phyloP scores from a whole-genome alignment of 2,113 vertebrate genomes.

The Leptobrachium ailaonicum region DNA sequence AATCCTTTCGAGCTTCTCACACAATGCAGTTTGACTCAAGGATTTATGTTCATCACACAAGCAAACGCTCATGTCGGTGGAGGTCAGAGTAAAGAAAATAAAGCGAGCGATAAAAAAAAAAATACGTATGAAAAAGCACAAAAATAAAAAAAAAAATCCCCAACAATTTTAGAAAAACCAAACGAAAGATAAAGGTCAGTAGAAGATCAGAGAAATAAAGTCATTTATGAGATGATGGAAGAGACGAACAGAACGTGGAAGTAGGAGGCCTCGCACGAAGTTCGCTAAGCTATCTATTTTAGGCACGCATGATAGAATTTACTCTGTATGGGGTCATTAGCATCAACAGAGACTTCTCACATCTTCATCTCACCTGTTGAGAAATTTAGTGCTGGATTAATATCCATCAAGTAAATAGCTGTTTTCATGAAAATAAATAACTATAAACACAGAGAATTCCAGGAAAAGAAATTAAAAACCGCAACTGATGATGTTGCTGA shows the following conservation, averaged over 20 bases:
- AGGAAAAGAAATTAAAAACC: conserved; percentile 58
- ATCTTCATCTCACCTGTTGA: conserved; percentile 55
- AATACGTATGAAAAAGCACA: background rate
- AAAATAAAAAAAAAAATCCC: background rate
- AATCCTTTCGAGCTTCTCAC: too few species aligned
- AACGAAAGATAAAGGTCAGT: background rate
- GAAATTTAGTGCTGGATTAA: conserved; percentile 43
- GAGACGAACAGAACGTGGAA: conserved; percentile 1
- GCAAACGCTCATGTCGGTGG: too few species aligned
- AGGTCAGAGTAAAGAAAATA: too few species aligned
- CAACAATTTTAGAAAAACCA: background rate
- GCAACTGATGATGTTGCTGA: conserved; percentile 60
- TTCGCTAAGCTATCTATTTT: conserved; percentile 12
- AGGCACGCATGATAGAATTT: conserved; percentile 38
- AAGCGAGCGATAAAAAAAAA: background rate
- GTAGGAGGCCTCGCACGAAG: conserved; percentile 2
- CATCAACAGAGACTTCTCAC: conserved; percentile 43
- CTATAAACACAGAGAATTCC: conserved; percentile 57
- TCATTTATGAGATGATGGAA: background rate
- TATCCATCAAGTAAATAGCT: conserved; percentile 53
- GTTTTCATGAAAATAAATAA: conserved; percentile 54
- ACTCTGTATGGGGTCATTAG: conserved; percentile 26
- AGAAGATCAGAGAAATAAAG: conserved; percentile 6
- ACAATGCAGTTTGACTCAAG: too few species aligned
- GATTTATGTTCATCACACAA: too few species aligned